Conservation (phyloP, 2,113 vertebrate genomes). For the Calcarius ornatus region DNA sequence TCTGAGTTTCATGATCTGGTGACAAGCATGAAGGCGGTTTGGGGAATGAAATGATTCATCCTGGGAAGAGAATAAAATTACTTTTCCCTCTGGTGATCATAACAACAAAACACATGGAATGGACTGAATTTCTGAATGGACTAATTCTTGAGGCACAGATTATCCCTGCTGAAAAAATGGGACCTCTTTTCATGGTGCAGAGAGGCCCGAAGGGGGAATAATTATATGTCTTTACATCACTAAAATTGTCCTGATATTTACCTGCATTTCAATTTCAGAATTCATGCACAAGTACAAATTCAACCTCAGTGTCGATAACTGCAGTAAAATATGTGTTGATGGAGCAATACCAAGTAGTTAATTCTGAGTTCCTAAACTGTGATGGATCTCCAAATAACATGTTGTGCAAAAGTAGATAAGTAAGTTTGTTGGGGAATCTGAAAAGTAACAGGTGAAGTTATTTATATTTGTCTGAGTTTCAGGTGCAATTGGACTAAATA, state of each 20-base stretch:
- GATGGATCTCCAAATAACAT: neutral
- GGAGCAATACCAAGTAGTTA: neutral
- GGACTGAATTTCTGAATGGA: neutral
- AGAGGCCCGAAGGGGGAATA: neutral
- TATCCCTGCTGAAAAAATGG: neutral
- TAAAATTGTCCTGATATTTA: neutral
- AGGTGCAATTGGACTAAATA: neutral
- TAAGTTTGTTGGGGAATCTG: neutral
- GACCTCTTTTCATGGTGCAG: neutral
- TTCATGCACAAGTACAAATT: neutral
- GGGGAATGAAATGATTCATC: neutral
- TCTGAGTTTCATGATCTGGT: neutral
- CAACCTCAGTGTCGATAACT: neutral
- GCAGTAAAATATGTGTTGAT: neutral
- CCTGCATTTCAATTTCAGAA: neutral
- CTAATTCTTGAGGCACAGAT: neutral
- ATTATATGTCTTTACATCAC: neutral
- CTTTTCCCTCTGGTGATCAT: neutral
- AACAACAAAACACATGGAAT: neutral
- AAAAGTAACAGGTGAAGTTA: neutral
- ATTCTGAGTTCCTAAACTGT: neutral
- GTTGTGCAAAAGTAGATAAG: neutral
- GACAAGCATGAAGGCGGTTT: neutral
- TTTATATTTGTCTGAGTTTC: neutral
- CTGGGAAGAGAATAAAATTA: neutral